A percentile compares a stretch with the other conserved stretches of the same genome.
Conservation (phyloP, 2,113 vertebrate species). For the Trinectes maculatus region DNA sequence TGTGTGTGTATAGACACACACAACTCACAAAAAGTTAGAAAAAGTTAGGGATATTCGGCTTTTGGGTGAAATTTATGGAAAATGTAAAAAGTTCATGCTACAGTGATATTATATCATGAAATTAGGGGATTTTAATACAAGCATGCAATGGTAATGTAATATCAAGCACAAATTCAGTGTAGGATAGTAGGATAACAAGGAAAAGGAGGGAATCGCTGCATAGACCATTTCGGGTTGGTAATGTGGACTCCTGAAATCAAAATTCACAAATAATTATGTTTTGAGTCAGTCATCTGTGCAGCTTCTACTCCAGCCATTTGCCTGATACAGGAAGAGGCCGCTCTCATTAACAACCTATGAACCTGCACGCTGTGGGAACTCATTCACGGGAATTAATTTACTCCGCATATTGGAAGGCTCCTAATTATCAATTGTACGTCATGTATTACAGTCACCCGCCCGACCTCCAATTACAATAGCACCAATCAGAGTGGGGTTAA, state of each 20-base stretch:
- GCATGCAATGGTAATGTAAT: too few species aligned
- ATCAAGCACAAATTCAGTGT: background rate
- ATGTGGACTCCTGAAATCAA: conserved; percentile 25
- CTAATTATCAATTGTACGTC: conserved; percentile 77
- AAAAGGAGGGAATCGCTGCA: background rate
- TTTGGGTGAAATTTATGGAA: too few species aligned
- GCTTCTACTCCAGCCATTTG: conserved; percentile 25
- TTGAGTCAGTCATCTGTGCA: conserved; percentile 45
- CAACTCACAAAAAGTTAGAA: too few species aligned
- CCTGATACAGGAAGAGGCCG: conserved; percentile 31
- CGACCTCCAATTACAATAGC: conserved; percentile 75
- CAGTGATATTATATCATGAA: too few species aligned
- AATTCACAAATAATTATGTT: conserved; percentile 39
- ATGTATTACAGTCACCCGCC: conserved; percentile 67
- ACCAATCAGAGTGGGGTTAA: conserved; percentile 76
- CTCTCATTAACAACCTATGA: conserved; percentile 64
- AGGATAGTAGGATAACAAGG: background rate
- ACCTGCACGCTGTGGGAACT: conserved; percentile 54
- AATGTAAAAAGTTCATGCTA: too few species aligned
- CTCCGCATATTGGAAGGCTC: conserved; percentile 57
- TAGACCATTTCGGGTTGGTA: background rate
- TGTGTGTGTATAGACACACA: too few species aligned
- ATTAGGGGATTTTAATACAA: too few species aligned
- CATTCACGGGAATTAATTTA: conserved; percentile 66
- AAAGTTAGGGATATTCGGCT: too few species aligned